Evolutionary conservation across 2,113 vertebrate genomes (phyloP), one percentile per base, ranked within the genome.

Genomic region (Poeciliopsis turrubarensis): DNA sequence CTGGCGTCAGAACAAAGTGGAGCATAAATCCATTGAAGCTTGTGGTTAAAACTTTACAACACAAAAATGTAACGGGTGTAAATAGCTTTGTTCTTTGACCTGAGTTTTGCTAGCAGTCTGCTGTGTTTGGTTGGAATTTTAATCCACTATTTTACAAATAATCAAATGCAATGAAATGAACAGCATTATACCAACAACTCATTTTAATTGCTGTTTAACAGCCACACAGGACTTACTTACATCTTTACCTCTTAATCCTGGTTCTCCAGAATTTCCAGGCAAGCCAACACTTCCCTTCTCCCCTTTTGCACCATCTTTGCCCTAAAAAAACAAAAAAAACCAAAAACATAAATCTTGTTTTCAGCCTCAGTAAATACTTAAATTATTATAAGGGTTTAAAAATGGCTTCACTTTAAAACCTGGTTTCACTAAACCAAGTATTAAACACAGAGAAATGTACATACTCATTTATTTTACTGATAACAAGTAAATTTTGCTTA

Each of bases 221-320:
- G 75, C 86, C 81, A 83, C 83, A 89, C 78, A 77, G 68, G 87
- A 93, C 93, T 93, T 96, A 97, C 96, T 97, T 96, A 97, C 96
- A 95, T 97, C 96, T 96, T 97, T 95, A 96, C 96, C 96, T 96
- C 95, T 97, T 95, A 96, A 94, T 92, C 96, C 95, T 5, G 93
- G 80, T 80, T 92, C 70, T 85, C 95, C 96, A 79, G 94, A 80
- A 83, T 91, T 94, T 82, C 95, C 96, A 25, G 91, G 72, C 34
- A 82, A 72, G 65, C 96, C 95, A 60, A 81, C 30, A 32, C 83
- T 86, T 13, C 96, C 96, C 68, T 94, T 95, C 8, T 95, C 92
- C 11, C 96, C 96, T 83, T 95, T 95, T 7, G 4, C 83, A 31
- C 95, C 95, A 60, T 87, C 89, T 22, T 93, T 93, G 3, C 96